phyloP scores from a whole-genome alignment of 2,888 invertebrate species.

The Microctonus aethiopoides region DNA sequence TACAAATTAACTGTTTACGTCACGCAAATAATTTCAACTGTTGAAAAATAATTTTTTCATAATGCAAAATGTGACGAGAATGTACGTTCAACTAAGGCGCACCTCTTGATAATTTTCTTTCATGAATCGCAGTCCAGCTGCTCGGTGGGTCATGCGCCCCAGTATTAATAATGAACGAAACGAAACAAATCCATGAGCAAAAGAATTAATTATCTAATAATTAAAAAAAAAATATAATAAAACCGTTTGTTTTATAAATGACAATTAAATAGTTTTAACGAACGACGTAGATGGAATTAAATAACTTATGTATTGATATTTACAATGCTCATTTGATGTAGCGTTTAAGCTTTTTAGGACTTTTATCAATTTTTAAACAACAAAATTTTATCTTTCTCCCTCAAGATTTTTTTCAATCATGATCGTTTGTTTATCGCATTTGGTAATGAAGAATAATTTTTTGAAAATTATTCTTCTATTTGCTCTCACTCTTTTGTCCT shows the following conservation, averaged over 20 bases:
- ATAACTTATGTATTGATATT: slow-evolving; percentile 54
- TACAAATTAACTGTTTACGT: background rate
- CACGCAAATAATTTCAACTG: background rate
- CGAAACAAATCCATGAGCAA: slow-evolving; percentile 5
- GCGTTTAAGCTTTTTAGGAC: background rate
- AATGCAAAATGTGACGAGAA: background rate
- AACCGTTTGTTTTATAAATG: slow-evolving; percentile 14
- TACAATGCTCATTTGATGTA: slow-evolving; percentile 45
- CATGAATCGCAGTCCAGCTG: slow-evolving; percentile 64
- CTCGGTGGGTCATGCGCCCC: slow-evolving; percentile 59
- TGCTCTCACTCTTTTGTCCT: background rate
- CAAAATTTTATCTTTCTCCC: background rate
- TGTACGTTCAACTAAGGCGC: slow-evolving; percentile 29
- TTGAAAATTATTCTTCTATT: background rate
- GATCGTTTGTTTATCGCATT: no score
- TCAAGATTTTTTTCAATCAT: background rate
- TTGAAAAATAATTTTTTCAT: background rate
- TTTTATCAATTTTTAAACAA: background rate
- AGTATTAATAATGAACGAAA: slow-evolving; percentile 24
- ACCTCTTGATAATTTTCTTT: slow-evolving; percentile 30
- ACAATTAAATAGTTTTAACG: slow-evolving; percentile 46
- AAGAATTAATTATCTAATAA: background rate
- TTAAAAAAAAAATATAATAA: slow-evolving; percentile 6
- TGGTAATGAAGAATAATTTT: background rate
- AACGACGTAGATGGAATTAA: slow-evolving; percentile 50